These are phyloP conservation scores for Esox niger DNA, from an alignment of 2,113 vertebrate species.

Conservation along the genomic window DNA sequence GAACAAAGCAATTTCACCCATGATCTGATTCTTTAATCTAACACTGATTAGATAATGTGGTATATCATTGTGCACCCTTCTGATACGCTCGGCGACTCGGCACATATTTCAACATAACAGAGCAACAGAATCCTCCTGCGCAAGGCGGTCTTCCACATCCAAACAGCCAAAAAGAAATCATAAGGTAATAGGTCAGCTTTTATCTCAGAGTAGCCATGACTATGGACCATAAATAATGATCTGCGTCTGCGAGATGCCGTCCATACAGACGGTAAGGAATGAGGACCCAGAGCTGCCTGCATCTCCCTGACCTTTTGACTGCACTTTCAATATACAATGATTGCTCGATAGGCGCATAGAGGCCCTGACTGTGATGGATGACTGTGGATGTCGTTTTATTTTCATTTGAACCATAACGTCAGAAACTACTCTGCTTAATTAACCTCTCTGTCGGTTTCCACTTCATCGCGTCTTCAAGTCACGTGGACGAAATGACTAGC, in stretches of 20 bases:
- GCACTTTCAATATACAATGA: constrained; percentile 43
- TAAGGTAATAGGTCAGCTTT: constrained; percentile 24
- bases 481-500: neutral
- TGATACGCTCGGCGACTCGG: constrained; percentile 12
- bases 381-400: constrained; percentile 61
- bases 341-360: constrained; percentile 37
- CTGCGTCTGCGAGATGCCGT: constrained; percentile 20
- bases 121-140: constrained; percentile 6
- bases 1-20: constrained; percentile 60
- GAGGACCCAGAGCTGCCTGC: constrained; percentile 32
- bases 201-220: constrained; percentile 10
- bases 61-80: constrained; percentile 15
- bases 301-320: constrained; percentile 55
- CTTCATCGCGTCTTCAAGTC: constrained; percentile 39
- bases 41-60: constrained; percentile 26
- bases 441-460: constrained; percentile 59
- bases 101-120: constrained; percentile 9
- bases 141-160: neutral
- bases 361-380: constrained; percentile 61
- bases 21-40: constrained; percentile 39
- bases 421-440: constrained; percentile 69
- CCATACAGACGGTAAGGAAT: constrained; percentile 40
- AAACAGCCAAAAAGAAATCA: constrained; percentile 20
- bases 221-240: constrained; percentile 21
- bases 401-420: constrained; percentile 61